phyloP scores from a whole-genome alignment of 2,888 invertebrate genomes.

The Agrilus mali region DNA sequence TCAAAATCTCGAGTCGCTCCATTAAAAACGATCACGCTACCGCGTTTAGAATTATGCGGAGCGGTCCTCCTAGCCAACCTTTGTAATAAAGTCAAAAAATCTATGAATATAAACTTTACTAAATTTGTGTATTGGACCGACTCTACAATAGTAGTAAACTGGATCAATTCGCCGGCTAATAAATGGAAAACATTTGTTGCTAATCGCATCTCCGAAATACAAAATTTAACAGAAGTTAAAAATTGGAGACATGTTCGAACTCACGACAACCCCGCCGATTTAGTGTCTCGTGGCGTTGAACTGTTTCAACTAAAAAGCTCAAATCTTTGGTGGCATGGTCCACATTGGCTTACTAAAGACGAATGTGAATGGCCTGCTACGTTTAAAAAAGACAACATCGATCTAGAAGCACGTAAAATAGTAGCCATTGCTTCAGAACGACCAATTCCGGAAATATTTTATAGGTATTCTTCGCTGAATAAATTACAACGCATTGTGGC shows the following conservation, averaged over 20 bases:
- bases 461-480: conserved; percentile 5
- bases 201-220: conserved; percentile 13
- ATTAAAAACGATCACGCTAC: conserved; percentile 13
- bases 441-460: conserved; percentile 1
- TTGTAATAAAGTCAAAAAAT: conserved; percentile 4
- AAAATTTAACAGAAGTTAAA: conserved; percentile 1
- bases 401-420: neutral
- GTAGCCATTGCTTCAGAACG: neutral
- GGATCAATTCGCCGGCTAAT: conserved; percentile 12
- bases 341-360: conserved; percentile 1
- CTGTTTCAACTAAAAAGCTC: neutral
- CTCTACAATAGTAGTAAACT: conserved; percentile 19
- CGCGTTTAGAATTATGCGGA: conserved; percentile 18
- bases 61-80: conserved; percentile 16
- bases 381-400: neutral
- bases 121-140: conserved; percentile 15
- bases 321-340: conserved; percentile 7
- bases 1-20: conserved; percentile 9
- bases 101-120: conserved; percentile 1
- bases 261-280: conserved; percentile 9
- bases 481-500: conserved; percentile 6
- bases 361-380: neutral
- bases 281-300: conserved; percentile 8
- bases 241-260: conserved; percentile 9
- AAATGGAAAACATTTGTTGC: conserved; percentile 15